Evolutionary conservation across 2,888 invertebrate genomes (phyloP).

Genomic region (Andrena chrysosceles): DNA sequence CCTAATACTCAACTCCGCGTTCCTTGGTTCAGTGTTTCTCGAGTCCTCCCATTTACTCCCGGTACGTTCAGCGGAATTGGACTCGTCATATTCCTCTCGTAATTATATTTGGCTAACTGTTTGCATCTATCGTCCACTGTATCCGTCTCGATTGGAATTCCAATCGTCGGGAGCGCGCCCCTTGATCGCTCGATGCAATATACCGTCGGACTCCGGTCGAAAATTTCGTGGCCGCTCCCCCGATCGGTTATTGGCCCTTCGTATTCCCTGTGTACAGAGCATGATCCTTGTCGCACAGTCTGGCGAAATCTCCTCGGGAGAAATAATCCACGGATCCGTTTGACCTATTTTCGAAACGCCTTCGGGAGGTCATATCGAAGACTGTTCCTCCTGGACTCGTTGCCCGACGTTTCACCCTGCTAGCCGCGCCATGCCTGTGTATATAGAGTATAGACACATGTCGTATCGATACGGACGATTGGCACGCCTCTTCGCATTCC

Average conservation of each 20-base stretch:
- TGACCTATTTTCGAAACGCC: conserved; percentile 37
- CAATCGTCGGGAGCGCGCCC: conserved; percentile 36
- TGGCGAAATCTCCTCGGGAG: conserved; percentile 13
- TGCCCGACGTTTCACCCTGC: background rate
- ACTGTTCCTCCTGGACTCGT: conserved; percentile 5
- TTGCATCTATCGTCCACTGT: conserved; percentile 16
- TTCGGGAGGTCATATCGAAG: background rate
- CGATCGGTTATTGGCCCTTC: background rate
- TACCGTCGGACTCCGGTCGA: background rate
- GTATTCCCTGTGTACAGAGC: background rate
- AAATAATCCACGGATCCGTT: conserved; percentile 32
- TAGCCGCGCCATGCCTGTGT: background rate
- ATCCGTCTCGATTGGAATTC: conserved; percentile 22
- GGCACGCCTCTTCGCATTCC: conserved; percentile 62
- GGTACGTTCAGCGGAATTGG: conserved; percentile 39
- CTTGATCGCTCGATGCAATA: conserved; percentile 9
- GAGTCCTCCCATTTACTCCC: background rate
- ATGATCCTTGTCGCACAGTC: conserved; percentile 6
- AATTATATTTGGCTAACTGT: conserved; percentile 49
- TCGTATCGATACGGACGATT: conserved; percentile 44
- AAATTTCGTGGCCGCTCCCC: conserved; percentile 15
- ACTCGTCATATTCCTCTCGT: conserved; percentile 37
- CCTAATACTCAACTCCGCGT: background rate
- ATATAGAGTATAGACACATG: conserved; percentile 3
- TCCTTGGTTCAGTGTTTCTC: no score